phyloP scores from a whole-genome alignment of 35 echinoderm and acorn worm species.

The Heliocidaris tuberculata region DNA sequence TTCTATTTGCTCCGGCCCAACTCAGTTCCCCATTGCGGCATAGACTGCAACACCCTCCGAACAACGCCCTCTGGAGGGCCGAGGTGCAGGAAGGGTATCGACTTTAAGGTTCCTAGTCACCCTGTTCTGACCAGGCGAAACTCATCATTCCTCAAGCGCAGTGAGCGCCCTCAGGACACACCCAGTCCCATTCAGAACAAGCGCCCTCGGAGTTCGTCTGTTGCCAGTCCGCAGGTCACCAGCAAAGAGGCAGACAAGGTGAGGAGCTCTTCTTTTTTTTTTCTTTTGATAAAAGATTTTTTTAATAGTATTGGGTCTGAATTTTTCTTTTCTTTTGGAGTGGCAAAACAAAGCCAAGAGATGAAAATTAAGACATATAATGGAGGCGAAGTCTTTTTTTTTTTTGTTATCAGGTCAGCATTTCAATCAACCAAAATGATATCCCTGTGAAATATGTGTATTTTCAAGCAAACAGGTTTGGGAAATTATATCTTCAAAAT shows the following conservation, averaged over 20 bases:
- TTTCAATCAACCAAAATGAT: too few relatives aligned
- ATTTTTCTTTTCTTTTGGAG: too few relatives aligned
- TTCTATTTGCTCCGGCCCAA: neutral
- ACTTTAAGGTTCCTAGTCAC: constrained; percentile 87
- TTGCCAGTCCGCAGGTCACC: constrained; percentile 61
- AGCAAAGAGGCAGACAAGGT: neutral
- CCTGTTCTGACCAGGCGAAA: constrained; percentile 43
- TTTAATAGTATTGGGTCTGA: too few relatives aligned
- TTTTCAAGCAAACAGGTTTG: too few relatives aligned
- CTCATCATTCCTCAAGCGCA: constrained; percentile 80
- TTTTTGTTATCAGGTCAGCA: too few relatives aligned
- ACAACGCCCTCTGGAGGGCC: constrained; percentile 65
- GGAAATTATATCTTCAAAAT: too few relatives aligned
- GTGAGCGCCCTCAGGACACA: constrained; percentile 78
- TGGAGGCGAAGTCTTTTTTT: too few relatives aligned
- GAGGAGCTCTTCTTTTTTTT: neutral
- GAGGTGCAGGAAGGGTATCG: constrained; percentile 75
- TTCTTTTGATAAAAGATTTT: too few relatives aligned
- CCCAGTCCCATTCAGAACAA: constrained; percentile 88
- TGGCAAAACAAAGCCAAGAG: too few relatives aligned
- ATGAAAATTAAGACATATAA: too few relatives aligned
- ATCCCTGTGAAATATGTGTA: too few relatives aligned
- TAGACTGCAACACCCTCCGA: constrained; percentile 76
- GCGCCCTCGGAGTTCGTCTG: constrained; percentile 67
- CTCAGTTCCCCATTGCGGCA: constrained; percentile 13